Percentiles rank a stretch among this genome's conserved stretches.
Conservation (phyloP, 2,113 vertebrate species). For the Nerophis ophidion region DNA sequence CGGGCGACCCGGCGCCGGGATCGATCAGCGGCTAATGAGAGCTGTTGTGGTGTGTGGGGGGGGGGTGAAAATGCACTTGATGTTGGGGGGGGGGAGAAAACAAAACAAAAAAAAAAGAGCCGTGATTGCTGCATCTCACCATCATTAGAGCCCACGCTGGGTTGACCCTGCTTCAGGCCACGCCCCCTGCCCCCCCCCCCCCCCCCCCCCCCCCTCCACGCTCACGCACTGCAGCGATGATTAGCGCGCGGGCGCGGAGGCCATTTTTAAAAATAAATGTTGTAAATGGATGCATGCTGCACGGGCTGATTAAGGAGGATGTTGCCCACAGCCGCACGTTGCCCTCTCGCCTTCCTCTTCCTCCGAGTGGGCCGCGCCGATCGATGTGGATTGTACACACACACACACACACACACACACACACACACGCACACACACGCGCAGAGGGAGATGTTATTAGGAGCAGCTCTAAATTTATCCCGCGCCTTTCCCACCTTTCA, state of each 20-base stretch:
- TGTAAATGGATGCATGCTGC: neutral
- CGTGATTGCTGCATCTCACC: constrained; percentile 28
- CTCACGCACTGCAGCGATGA: too few relatives aligned
- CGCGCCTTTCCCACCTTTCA: constrained; percentile 40
- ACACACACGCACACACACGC: constrained; percentile 51
- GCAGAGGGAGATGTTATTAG: constrained; percentile 70
- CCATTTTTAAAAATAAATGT: too few relatives aligned
- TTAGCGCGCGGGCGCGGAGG: too few relatives aligned
- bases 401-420: neutral
- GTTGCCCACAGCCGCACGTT: neutral
- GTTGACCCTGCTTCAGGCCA: constrained; percentile 40
- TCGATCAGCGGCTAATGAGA: constrained; percentile 66
- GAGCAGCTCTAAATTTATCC: constrained; percentile 70
- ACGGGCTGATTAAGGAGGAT: neutral
- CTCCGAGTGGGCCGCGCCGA: constrained; percentile 61
- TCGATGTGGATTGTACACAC: constrained; percentile 60
- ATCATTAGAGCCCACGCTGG: constrained; percentile 48
- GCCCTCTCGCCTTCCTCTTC: constrained; percentile 9
- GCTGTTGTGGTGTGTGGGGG: constrained; percentile 34
- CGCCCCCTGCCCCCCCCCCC: too few relatives aligned
- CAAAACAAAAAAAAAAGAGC: constrained; percentile 14
- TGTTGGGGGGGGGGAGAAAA: neutral
- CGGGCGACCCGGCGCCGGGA: constrained; percentile 34
- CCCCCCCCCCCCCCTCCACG: too few relatives aligned
- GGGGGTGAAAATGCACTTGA: neutral